Conservation (phyloP, 1,140 invertebrate species). For the Spodoptera litura region DNA sequence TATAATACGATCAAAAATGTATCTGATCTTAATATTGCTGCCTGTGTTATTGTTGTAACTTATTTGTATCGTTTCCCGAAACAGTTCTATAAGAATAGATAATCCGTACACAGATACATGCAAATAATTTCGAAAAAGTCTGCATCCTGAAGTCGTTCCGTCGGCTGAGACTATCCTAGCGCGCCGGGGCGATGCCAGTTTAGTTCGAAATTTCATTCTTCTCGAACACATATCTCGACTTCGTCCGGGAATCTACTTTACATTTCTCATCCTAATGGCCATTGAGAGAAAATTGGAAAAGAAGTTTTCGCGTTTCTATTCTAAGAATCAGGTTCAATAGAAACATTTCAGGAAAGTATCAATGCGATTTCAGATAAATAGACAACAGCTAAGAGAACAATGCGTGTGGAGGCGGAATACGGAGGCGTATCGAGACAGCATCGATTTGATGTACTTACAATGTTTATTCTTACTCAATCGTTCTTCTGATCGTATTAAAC, state of each 20-base stretch:
- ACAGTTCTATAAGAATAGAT: slow-evolving; percentile 33
- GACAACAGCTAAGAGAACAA: slow-evolving; percentile 43
- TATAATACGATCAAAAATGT: slow-evolving; percentile 18
- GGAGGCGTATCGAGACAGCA: slow-evolving; percentile 33
- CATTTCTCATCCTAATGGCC: slow-evolving; percentile 76
- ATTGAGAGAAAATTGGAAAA: slow-evolving; percentile 74
- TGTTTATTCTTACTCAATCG: slow-evolving; percentile 27
- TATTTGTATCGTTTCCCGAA: slow-evolving; percentile 15
- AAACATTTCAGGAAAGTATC: slow-evolving; percentile 44
- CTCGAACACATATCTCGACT: slow-evolving; percentile 81
- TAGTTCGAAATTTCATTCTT: slow-evolving; percentile 83
- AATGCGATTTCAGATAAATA: slow-evolving; percentile 44
- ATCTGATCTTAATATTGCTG: slow-evolving; percentile 13
- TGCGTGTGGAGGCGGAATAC: slow-evolving; percentile 39
- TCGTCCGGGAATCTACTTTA: slow-evolving; percentile 75
- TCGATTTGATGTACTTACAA: slow-evolving; percentile 18
- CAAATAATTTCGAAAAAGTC: slow-evolving; percentile 65
- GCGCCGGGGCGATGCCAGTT: slow-evolving; percentile 66
- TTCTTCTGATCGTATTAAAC: neutral
- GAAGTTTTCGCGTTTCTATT: slow-evolving; percentile 66
- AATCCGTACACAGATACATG: slow-evolving; percentile 55
- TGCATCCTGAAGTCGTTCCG: slow-evolving; percentile 70
- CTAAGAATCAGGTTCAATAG: slow-evolving; percentile 49
- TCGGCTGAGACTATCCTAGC: slow-evolving; percentile 59
- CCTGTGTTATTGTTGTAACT: neutral